Evolutionary conservation across 2,888 invertebrate species (phyloP).

Genomic region (Dorcus hopei): DNA sequence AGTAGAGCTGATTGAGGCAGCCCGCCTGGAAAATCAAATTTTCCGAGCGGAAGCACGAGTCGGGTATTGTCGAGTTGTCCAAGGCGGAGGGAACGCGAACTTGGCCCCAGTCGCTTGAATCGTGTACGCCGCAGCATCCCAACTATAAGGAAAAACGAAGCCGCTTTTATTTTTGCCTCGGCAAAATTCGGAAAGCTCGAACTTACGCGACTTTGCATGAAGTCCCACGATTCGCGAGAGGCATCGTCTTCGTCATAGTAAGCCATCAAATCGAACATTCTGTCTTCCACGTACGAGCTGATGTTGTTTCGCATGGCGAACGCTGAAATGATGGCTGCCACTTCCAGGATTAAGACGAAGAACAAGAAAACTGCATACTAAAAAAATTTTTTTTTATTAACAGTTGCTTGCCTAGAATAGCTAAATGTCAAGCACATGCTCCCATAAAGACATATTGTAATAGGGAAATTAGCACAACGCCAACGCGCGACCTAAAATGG

Average conservation of each 20-base stretch:
- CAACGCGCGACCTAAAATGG: no score
- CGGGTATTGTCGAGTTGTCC: slow-evolving; percentile 6
- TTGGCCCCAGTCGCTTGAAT: slow-evolving; percentile 40
- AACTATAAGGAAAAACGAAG: slow-evolving; percentile 35
- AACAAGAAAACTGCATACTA: slow-evolving; percentile 57
- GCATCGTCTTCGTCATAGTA: slow-evolving; percentile 43
- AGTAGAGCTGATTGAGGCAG: slow-evolving; percentile 59
- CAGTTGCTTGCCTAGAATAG: no score
- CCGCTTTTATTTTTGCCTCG: no score
- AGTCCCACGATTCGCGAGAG: slow-evolving; percentile 54
- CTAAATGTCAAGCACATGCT: no score
- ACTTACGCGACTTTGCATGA: slow-evolving; percentile 58
- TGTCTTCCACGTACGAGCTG: slow-evolving; percentile 42
- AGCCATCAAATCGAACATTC: slow-evolving; percentile 52
- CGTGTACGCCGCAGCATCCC: slow-evolving; percentile 46
- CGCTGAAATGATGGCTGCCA: slow-evolving; percentile 57
- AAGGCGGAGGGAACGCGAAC: neutral
- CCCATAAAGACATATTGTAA: no score
- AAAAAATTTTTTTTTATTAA: slow-evolving; percentile 6
- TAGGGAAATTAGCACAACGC: no score
- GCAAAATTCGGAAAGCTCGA: neutral
- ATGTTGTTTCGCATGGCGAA: slow-evolving; percentile 54
- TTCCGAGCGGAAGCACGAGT: slow-evolving; percentile 5
- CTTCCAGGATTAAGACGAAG: slow-evolving; percentile 58
- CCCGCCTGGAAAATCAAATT: slow-evolving; percentile 47